Evolutionary conservation across 2,113 vertebrate genomes (phyloP).

Genomic region (Albula goreensis): DNA sequence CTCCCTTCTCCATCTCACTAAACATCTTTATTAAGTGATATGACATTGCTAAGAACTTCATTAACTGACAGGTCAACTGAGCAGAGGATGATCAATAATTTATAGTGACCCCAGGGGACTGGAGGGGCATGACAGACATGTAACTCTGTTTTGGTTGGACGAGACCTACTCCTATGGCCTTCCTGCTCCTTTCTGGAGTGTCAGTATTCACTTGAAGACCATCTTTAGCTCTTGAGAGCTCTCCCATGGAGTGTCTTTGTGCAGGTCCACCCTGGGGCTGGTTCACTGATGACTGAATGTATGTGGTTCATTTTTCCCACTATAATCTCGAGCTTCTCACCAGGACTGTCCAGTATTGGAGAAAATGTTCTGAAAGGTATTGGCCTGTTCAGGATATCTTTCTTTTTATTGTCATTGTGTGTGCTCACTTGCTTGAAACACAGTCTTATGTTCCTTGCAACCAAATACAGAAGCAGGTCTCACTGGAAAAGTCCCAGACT

Average conservation of each 20-base stretch:
- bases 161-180: background rate
- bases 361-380: background rate
- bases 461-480: slow-evolving; percentile 40
- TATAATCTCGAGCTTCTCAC: background rate
- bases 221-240: background rate
- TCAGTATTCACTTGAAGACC: too few species aligned
- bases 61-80: slow-evolving; percentile 17
- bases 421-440: background rate
- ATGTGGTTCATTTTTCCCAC: too few species aligned
- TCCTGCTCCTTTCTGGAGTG: background rate
- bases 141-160: background rate
- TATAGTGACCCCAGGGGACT: slow-evolving; percentile 11
- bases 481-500: slow-evolving; percentile 21
- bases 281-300: too few species aligned
- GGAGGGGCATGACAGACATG: slow-evolving; percentile 7
- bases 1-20: background rate
- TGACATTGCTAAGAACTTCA: background rate
- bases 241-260: background rate
- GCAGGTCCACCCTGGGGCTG: background rate
- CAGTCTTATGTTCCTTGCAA: slow-evolving; percentile 20
- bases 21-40: slow-evolving; percentile 19
- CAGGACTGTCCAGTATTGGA: background rate
- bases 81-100: slow-evolving; percentile 23
- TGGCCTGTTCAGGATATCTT: background rate
- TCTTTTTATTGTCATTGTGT: background rate